A percentile compares a stretch with the other conserved stretches of the same genome.
Conservation (phyloP, 2,113 vertebrate genomes). For the Phalacrocorax aristotelis region DNA sequence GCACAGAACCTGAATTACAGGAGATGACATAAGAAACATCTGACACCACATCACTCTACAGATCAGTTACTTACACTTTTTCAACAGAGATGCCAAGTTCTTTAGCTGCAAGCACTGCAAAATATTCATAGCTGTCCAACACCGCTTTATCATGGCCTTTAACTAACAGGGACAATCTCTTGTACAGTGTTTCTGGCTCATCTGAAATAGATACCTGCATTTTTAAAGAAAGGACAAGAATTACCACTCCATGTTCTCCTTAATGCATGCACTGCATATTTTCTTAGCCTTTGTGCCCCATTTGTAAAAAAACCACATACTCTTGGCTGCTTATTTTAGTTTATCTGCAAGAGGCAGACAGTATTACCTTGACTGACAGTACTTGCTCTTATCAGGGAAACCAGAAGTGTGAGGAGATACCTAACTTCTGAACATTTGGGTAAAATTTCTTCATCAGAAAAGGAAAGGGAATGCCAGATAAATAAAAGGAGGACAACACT, state of each 20-base stretch:
- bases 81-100: conserved; percentile 86
- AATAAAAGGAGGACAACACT: neutral
- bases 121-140: conserved; percentile 94
- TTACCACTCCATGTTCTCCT: neutral
- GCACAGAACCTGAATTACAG: neutral
- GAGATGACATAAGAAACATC: neutral
- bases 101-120: conserved; percentile 87
- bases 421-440: neutral
- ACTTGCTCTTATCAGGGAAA: neutral
- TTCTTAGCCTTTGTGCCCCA: neutral
- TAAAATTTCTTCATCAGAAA: neutral
- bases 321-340: neutral
- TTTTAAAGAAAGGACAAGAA: conserved; percentile 20
- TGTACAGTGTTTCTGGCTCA: conserved; percentile 87
- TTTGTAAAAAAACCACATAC: neutral
- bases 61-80: conserved; percentile 83
- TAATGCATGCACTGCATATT: neutral
- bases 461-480: neutral
- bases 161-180: conserved; percentile 85
- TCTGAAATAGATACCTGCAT: conserved; percentile 85
- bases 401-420: neutral
- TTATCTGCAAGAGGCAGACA: neutral
- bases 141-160: conserved; percentile 91
- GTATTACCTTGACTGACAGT: neutral
- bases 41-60: neutral